phyloP scores from a whole-genome alignment of 1,140 invertebrate genomes.

The Mya arenaria region DNA sequence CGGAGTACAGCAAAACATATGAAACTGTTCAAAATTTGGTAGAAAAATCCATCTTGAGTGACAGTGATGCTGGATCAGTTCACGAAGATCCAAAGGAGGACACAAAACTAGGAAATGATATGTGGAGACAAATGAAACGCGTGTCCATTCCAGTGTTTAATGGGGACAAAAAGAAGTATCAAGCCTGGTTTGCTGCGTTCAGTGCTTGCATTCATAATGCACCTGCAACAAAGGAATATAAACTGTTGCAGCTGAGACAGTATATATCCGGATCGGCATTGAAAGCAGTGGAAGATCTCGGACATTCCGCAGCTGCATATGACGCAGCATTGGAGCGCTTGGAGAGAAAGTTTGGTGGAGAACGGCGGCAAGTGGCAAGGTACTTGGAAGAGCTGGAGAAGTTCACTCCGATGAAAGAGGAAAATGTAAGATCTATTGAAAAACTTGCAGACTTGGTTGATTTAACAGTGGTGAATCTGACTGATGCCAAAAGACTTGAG shows the following conservation, averaged over 20 bases:
- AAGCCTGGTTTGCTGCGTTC: constrained; percentile 50
- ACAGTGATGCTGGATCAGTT: no score
- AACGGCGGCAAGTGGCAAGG: background rate
- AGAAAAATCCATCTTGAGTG: no score
- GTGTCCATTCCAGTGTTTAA: constrained; percentile 47
- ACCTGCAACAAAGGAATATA: constrained; percentile 42
- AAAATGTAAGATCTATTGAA: background rate
- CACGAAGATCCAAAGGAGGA: no score
- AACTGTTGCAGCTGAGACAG: constrained; percentile 46
- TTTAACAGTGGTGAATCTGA: constrained; percentile 8
- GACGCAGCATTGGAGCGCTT: constrained; percentile 34
- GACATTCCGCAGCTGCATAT: constrained; percentile 42
- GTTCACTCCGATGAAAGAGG: background rate
- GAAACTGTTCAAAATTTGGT: no score
- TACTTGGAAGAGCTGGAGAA: background rate
- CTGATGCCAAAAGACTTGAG: background rate
- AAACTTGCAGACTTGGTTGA: constrained; percentile 25
- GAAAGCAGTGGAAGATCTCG: constrained; percentile 35
- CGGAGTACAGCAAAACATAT: background rate
- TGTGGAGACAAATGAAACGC: constrained; percentile 33
- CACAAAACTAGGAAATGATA: constrained; percentile 21
- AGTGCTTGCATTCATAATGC: constrained; percentile 38
- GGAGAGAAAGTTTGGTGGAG: constrained; percentile 18
- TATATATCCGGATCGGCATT: constrained; percentile 38
- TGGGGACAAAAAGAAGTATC: constrained; percentile 48